phyloP scores from a whole-genome alignment of 2,888 invertebrate species.

The Spilosoma lubricipeda region DNA sequence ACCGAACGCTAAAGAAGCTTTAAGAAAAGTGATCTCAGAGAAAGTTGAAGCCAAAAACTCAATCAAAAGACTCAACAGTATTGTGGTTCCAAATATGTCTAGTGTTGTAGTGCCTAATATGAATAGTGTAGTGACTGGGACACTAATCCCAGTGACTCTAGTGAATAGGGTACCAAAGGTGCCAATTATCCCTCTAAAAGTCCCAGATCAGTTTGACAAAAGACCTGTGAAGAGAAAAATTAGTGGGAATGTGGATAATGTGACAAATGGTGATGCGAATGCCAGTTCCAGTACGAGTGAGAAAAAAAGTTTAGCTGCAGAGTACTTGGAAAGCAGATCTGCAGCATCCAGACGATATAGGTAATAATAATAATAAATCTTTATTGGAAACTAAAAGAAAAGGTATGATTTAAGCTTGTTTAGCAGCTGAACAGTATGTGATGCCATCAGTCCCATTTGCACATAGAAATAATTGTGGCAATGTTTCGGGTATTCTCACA shows the following conservation, averaged over 20 bases:
- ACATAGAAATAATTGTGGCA: too few species aligned
- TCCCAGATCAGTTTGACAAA: constrained; percentile 44
- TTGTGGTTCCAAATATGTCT: constrained; percentile 16
- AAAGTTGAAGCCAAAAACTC: constrained; percentile 60
- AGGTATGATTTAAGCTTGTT: constrained; percentile 30
- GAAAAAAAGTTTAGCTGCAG: constrained; percentile 20
- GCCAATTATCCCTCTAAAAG: constrained; percentile 63
- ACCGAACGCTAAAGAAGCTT: constrained; percentile 59
- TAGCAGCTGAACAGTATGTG: too few species aligned
- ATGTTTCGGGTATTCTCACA: too few species aligned
- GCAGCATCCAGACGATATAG: constrained; percentile 75
- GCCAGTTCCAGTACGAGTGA: constrained; percentile 12
- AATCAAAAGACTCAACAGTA: constrained; percentile 32
- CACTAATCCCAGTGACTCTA: constrained; percentile 70
- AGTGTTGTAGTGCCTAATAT: constrained; percentile 23
- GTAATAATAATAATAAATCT: too few species aligned
- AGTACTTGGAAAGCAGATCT: constrained; percentile 61
- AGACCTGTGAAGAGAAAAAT: constrained; percentile 60
- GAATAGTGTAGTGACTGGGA: constrained; percentile 60
- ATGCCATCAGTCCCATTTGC: too few species aligned
- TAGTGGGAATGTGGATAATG: constrained; percentile 25
- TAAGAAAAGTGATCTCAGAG: constrained; percentile 68
- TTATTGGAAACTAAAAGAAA: too few species aligned
- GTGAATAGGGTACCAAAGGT: constrained; percentile 61
- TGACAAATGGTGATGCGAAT: constrained; percentile 22